These are phyloP conservation scores for Chorisops tibialis DNA, from an alignment of 2,888 invertebrate genomes.

Conservation along the genomic window DNA sequence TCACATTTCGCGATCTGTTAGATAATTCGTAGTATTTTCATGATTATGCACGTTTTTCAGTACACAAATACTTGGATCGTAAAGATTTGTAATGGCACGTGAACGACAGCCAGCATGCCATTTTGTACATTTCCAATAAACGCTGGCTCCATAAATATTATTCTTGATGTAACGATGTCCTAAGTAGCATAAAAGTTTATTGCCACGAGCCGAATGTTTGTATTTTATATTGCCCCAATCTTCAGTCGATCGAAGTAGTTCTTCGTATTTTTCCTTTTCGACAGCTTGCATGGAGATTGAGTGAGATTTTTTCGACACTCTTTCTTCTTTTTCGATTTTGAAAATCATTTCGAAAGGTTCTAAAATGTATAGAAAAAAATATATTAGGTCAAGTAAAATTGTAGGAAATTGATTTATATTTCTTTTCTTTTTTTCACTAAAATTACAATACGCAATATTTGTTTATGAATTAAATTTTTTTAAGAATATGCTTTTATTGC, in stretches of 20 bases:
- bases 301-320: background rate
- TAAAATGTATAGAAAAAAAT: background rate
- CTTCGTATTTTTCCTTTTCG: conserved; percentile 8
- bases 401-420: background rate
- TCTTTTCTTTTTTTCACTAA: background rate
- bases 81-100: conserved; percentile 47
- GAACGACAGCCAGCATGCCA: conserved; percentile 51
- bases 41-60: conserved; percentile 51
- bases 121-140: conserved; percentile 52
- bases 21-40: conserved; percentile 31
- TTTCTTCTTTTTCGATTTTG: background rate
- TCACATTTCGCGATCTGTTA: too few relatives aligned
- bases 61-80: conserved; percentile 41
- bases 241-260: conserved; percentile 39
- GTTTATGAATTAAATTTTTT: background rate
- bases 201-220: conserved; percentile 46
- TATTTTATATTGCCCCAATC: conserved; percentile 45
- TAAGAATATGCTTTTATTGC: background rate
- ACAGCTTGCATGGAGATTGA: background rate
- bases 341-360: conserved; percentile 9
- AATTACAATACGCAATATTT: background rate
- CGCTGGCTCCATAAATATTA: conserved; percentile 48
- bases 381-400: background rate
- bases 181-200: conserved; percentile 46
- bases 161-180: conserved; percentile 51